Conservation (phyloP, 1,140 invertebrate species). For the Cepaea nemoralis region DNA sequence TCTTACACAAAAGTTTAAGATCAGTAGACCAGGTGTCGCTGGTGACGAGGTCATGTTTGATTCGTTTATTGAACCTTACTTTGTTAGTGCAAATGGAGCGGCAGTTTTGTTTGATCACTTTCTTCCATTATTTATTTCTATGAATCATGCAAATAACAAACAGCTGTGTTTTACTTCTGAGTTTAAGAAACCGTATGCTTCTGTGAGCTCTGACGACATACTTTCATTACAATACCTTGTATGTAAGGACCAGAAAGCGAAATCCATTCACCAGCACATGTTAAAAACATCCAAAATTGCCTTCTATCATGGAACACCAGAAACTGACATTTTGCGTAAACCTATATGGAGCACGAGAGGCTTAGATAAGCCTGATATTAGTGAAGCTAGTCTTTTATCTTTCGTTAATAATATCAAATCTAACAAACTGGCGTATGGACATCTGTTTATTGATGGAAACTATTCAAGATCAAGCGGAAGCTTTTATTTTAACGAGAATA, state of each 20-base stretch:
- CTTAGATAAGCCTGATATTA: slow-evolving; percentile 79
- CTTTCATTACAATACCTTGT: slow-evolving; percentile 56
- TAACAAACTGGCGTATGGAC: slow-evolving; percentile 75
- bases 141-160: slow-evolving; percentile 50
- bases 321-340: slow-evolving; percentile 80
- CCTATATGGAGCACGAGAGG: slow-evolving; percentile 91
- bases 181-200: slow-evolving; percentile 39
- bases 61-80: slow-evolving; percentile 63
- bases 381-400: slow-evolving; percentile 77
- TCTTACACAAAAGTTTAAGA: slow-evolving; percentile 36
- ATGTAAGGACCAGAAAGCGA: slow-evolving; percentile 55
- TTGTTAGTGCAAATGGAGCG: slow-evolving; percentile 65
- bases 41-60: slow-evolving; percentile 46
- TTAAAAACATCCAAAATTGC: slow-evolving; percentile 51
- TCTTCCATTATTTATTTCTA: slow-evolving; percentile 64
- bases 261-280: slow-evolving; percentile 51
- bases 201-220: background rate
- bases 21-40: slow-evolving; percentile 11
- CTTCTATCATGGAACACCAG: slow-evolving; percentile 74
- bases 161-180: slow-evolving; percentile 55
- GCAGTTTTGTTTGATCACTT: slow-evolving; percentile 59
- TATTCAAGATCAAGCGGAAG: slow-evolving; percentile 91
- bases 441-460: slow-evolving; percentile 91
- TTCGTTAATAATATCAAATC: slow-evolving; percentile 81
- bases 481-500: slow-evolving; percentile 78